phyloP scores from a whole-genome alignment of 2,888 invertebrate species.

The Chirona hameri region DNA sequence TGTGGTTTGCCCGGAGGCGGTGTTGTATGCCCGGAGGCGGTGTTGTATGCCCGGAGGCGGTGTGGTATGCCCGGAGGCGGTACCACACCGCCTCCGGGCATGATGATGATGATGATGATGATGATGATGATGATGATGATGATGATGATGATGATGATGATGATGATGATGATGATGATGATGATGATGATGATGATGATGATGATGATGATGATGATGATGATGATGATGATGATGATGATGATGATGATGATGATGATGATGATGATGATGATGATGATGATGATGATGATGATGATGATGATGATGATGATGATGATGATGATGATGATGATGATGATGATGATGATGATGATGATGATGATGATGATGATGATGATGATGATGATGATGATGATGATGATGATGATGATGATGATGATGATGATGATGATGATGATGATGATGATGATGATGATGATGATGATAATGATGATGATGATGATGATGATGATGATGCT shows the following conservation, averaged over 20 bases:
- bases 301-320: conserved; percentile 11
- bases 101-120: conserved; percentile 3
- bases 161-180: conserved; percentile 23
- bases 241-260: conserved; percentile 22
- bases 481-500: no score
- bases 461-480: no score
- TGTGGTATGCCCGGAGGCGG: no score
- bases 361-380: conserved; percentile 6
- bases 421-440: conserved; percentile 22
- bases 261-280: conserved; percentile 24
- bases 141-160: conserved; percentile 9
- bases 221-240: conserved; percentile 23
- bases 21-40: no score
- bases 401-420: conserved; percentile 24
- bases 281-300: conserved; percentile 12
- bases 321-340: conserved; percentile 11
- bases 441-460: conserved; percentile 22
- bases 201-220: conserved; percentile 6
- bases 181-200: conserved; percentile 6
- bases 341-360: conserved; percentile 25
- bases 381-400: conserved; percentile 11
- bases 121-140: conserved; percentile 9
- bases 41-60: no score
- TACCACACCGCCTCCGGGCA: no score
- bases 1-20: no score